Evolutionary conservation across 2,888 invertebrate species (phyloP).

Genomic region (Dioctria linearis): DNA sequence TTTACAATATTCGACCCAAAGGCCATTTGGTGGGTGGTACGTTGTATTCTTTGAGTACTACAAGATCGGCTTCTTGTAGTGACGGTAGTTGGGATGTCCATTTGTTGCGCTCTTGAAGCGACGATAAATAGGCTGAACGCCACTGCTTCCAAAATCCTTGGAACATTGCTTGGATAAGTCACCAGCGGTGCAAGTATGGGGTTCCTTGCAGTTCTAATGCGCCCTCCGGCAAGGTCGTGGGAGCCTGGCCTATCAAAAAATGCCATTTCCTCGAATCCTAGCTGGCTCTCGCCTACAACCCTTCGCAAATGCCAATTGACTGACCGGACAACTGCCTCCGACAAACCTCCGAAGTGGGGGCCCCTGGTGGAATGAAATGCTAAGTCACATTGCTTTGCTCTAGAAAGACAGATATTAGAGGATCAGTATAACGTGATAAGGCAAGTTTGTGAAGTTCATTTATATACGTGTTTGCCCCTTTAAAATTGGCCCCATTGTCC

Average conservation of each 20-base stretch:
- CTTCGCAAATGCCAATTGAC: neutral
- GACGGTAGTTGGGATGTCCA: slow-evolving; percentile 56
- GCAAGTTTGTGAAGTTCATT: neutral
- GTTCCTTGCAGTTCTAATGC: slow-evolving; percentile 52
- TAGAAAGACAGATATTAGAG: neutral
- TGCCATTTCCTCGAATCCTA: slow-evolving; percentile 60
- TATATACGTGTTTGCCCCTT: slow-evolving; percentile 49
- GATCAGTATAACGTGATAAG: neutral
- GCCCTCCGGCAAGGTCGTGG: slow-evolving; percentile 59
- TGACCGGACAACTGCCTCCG: neutral
- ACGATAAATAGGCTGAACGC: slow-evolving; percentile 60
- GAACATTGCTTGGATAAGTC: slow-evolving; percentile 55
- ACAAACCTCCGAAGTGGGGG: slow-evolving; percentile 51
- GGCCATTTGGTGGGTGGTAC: slow-evolving; percentile 60
- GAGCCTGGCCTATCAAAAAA: slow-evolving; percentile 26
- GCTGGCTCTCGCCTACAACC: neutral
- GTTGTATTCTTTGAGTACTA: slow-evolving; percentile 61
- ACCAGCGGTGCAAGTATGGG: slow-evolving; percentile 61
- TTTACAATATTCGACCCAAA: slow-evolving; percentile 57
- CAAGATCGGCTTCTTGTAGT: slow-evolving; percentile 59
- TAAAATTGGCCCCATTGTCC: slow-evolving; percentile 29
- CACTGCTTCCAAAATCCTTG: slow-evolving; percentile 62
- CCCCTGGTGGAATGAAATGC: slow-evolving; percentile 54
- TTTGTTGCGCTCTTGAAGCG: slow-evolving; percentile 61
- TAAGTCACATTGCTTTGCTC: slow-evolving; percentile 55